Evolutionary conservation across 2,113 vertebrate genomes (phyloP), one percentile per base, ranked within the genome.

Genomic region (Elgaria multicarinata): DNA sequence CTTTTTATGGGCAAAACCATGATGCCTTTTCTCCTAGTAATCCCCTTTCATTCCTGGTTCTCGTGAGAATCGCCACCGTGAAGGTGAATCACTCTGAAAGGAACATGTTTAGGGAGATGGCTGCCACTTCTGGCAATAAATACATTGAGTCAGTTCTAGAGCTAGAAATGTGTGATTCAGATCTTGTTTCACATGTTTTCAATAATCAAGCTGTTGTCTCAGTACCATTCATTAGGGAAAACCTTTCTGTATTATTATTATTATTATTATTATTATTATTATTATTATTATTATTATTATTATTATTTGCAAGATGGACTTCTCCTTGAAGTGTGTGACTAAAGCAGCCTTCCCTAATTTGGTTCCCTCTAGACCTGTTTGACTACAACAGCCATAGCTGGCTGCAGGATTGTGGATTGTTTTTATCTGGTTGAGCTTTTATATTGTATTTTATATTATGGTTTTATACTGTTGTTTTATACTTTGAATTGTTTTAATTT

Each of bases 51-150:
- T 1, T 87, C 92, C 58, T 83, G 62, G 9, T 77, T 87, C 26
- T 88, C 44, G 67, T 79, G 55, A 88, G 89, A 33, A 67, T 39
- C 55, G 74, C 71, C 22, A 71, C 75, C 16, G 66, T 87, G 87
- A 93, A 94, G 89, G 81, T 91, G 89, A 95, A 91, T 88, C 75
- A 67, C 0, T 64, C n/a, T 92, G 76, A 62, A 95, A 95, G 84
- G 0, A 6, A 91, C 58, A 75, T 12, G 0, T 36, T 93, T 93
- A 55, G 67, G 90, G 71, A 42, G 53, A 91, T 71, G 1, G 71
- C 50, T 91, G 85, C 85, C 50, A 88, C 2, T 90, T 31, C 77
- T 42, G 46, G 44, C 42, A 44, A 75, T 7, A 88, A 13, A 90
- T 80, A 78, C 79, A 85, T 83, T 50, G 71, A 80, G 87, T 86